These are phyloP conservation scores for Aphelenchoides fujianensis DNA, from an alignment of 1,140 invertebrate species.

Conservation along the genomic window DNA sequence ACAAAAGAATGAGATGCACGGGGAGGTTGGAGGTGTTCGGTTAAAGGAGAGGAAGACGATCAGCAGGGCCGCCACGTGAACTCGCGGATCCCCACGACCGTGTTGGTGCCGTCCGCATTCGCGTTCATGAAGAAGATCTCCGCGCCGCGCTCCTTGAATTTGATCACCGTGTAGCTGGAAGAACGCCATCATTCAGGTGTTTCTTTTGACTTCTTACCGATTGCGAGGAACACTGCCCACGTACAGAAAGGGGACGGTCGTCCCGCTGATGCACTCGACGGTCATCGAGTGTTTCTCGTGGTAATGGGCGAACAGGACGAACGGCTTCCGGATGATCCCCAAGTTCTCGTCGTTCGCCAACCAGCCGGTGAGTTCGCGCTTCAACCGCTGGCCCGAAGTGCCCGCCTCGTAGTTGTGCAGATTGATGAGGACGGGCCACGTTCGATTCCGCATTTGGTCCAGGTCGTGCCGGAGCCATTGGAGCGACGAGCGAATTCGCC, in stretches of 20 bases:
- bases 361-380: conserved; percentile 20
- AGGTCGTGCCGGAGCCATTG: conserved; percentile 37
- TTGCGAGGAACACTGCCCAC: conserved; percentile 49
- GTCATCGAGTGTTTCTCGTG: conserved; percentile 45
- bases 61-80: conserved; percentile 9
- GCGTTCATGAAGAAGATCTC: conserved; percentile 32
- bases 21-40: too few species aligned
- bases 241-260: conserved; percentile 39
- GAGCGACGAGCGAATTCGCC: conserved; percentile 41
- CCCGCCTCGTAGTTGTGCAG: conserved; percentile 39
- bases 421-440: conserved; percentile 47
- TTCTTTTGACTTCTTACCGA: conserved; percentile 28
- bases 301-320: conserved; percentile 42
- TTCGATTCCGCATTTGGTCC: conserved; percentile 31
- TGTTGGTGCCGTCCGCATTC: conserved; percentile 21
- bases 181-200: not conserved
- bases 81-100: not conserved
- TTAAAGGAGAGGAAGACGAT: too few species aligned
- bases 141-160: conserved; percentile 20
- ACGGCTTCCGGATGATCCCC: conserved; percentile 36
- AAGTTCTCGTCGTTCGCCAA: conserved; percentile 35
- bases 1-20: too few species aligned
- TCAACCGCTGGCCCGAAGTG: not conserved
- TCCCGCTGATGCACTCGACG: conserved; percentile 34
- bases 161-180: conserved; percentile 37